These are phyloP conservation scores for Struthidea cinerea DNA, from an alignment of 2,113 vertebrate species.

Conservation along the genomic window DNA sequence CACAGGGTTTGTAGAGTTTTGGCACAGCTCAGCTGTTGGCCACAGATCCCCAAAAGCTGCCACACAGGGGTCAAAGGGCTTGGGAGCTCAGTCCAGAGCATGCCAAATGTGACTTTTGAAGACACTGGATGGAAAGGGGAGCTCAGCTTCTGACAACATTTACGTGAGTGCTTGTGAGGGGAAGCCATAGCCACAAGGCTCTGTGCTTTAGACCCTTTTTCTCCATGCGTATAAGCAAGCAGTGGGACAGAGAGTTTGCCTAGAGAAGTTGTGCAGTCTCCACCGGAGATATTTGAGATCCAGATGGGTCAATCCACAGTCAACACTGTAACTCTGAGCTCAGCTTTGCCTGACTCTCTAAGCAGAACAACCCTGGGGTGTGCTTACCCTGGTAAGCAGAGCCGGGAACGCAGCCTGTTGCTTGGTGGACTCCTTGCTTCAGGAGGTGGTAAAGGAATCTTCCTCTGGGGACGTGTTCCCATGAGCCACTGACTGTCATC, in stretches of 20 bases:
- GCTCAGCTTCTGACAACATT: neutral
- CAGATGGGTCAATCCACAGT: neutral
- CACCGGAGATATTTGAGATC: neutral
- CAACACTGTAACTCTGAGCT: neutral
- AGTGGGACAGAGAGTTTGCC: neutral
- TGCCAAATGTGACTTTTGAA: neutral
- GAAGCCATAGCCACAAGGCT: neutral
- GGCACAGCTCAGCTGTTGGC: neutral
- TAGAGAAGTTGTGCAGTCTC: neutral
- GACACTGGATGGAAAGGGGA: neutral
- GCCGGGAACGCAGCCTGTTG: too few species aligned
- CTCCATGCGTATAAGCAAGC: accelerated
- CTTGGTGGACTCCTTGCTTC: neutral
- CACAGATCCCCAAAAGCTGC: neutral
- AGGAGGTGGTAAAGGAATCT: neutral
- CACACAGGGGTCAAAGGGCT: neutral
- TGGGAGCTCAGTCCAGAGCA: neutral
- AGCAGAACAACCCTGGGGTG: neutral
- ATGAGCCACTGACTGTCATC: accelerated
- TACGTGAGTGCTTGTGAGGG: neutral
- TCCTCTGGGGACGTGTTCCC: neutral
- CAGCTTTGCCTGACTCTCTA: neutral
- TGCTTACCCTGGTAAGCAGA: neutral
- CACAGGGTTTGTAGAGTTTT: neutral
- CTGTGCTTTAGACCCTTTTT: neutral